Base-by-base conservation (phyloP, 2,888 invertebrate genomes). In the Cheilosia grossa region DNA sequence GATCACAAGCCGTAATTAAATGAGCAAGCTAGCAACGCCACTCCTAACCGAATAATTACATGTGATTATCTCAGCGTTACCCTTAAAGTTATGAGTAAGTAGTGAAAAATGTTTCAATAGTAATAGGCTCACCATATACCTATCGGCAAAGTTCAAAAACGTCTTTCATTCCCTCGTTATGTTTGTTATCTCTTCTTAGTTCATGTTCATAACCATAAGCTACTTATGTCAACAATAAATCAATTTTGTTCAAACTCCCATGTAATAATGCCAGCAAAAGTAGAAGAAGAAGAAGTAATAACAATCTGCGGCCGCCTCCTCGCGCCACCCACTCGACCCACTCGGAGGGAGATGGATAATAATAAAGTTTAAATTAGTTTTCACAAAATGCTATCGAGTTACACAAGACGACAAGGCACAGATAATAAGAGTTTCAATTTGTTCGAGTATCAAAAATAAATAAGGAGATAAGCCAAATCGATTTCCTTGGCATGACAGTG, bases 201-300 rank as follows among this genome's bases (percentile, higher is more conserved):
- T 7, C 9, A 59, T 66, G 30, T 44, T 4, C n/a, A 59, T 66
- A 66, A 49, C 61, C 47, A 64, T 79, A 64, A 72, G 72, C 72
- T 72, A 51, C 78, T 79, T 79, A 79, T 70, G 70, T 70, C 78
- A 79, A 64, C 56, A 70, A 79, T 70, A 79, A 79, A 79, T 79
- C 78, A 79, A 64, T 56, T 64, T 49, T 27, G 47, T 69, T 19
- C 5, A 49, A 33, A 66, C 42, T 59, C 42, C 70, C 63, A 58
- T 72, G 61, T 27, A 6, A 27, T 27, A 5, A 5, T 27, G 27
- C 27, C 5, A 44, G 27, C 33, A n/a, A 9, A 40, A 33, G 51
- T 17, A 13, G 67, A 15, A 51, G 21, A 44, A 33, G 7, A 44
- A 37, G 53, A 33, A 53, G 37, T 13, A 58, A 51, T 13, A 51